Conservation (phyloP, 2,113 vertebrate genomes). For the Sialia sialis region DNA sequence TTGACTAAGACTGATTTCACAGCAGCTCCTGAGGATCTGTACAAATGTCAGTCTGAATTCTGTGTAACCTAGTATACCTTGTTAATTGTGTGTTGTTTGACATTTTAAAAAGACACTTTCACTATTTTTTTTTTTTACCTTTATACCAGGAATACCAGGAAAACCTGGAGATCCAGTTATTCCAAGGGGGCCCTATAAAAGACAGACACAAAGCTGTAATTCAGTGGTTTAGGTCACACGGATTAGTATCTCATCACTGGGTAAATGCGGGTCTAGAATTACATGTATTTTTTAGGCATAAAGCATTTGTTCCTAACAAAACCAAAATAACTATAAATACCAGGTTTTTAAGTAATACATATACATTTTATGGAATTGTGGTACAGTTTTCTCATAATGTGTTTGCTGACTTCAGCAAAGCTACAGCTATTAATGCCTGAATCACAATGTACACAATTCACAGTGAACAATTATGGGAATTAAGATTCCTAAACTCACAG, state of each 20-base stretch:
- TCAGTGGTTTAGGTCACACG: neutral
- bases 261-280: neutral
- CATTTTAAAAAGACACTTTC: neutral
- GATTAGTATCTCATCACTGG: neutral
- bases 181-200: slow-evolving; percentile 88
- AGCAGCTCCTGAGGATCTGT: neutral
- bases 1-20: neutral
- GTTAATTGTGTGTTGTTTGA: neutral
- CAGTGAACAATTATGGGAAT: neutral
- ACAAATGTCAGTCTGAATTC: neutral
- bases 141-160: slow-evolving; percentile 90
- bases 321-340: neutral
- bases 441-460: neutral
- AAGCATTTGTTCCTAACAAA: neutral
- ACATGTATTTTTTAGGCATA: neutral
- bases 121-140: slow-evolving; percentile 74
- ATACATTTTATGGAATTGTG: neutral
- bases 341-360: fast-evolving
- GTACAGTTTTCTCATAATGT: neutral
- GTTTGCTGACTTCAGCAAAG: neutral
- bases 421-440: neutral
- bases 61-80: neutral
- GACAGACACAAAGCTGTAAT: neutral
- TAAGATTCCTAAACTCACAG: neutral
- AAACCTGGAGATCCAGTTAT: slow-evolving; percentile 89